Conservation (phyloP, 2,797 vertebrate genomes). For the Gambusia yucatana region DNA sequence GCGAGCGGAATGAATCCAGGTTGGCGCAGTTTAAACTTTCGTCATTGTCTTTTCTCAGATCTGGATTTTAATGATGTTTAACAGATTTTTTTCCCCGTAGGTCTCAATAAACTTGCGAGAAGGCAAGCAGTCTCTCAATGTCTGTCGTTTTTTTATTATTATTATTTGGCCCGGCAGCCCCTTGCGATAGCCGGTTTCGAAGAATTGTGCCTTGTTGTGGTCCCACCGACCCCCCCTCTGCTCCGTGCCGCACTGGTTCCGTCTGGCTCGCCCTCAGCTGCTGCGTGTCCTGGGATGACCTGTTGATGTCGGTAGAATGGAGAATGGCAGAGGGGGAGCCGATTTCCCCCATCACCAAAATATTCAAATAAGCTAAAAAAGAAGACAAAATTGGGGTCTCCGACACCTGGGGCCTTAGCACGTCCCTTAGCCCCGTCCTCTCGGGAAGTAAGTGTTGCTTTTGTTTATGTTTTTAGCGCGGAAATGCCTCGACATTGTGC, state of each 20-base stretch:
- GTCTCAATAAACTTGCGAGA: conserved; percentile 12
- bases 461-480: conserved; percentile 39
- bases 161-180: conserved; percentile 34
- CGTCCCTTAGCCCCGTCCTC: conserved; percentile 53
- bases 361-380: conserved; percentile 72
- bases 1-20: conserved; percentile 46
- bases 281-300: conserved; percentile 89
- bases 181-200: conserved; percentile 36
- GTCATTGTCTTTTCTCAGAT: not conserved
- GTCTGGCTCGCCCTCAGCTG: conserved; percentile 85
- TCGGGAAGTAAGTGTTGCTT: conserved; percentile 64
- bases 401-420: conserved; percentile 63
- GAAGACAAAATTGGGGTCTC: conserved; percentile 15
- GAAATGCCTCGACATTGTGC: conserved; percentile 59
- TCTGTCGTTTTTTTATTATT: not conserved
- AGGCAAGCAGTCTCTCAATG: conserved; percentile 17
- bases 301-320: conserved; percentile 87
- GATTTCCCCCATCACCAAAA: conserved; percentile 76
- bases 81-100: not conserved
- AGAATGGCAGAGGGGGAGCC: conserved; percentile 78
- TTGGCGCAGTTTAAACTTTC: conserved; percentile 64
- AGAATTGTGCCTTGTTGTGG: conserved; percentile 75
- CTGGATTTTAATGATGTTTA: too few relatives aligned
- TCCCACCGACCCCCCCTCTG: conserved; percentile 57
- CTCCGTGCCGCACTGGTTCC: conserved; percentile 81